These are phyloP conservation scores for Leuciscus waleckii DNA, from an alignment of 2,797 vertebrate genomes.

Conservation along the genomic window DNA sequence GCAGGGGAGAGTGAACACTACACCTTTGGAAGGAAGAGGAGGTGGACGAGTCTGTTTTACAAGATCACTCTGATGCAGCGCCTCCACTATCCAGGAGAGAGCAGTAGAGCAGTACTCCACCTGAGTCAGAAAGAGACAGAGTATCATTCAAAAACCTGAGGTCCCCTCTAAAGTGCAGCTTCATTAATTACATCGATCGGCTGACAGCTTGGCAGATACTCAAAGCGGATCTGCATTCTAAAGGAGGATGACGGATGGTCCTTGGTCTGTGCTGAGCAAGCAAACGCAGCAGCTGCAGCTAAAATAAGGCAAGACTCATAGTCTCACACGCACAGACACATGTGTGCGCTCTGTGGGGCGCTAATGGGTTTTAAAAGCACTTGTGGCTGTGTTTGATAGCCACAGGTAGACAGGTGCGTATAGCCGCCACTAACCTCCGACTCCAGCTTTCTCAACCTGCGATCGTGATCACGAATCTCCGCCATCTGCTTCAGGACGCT, in stretches of 20 bases:
- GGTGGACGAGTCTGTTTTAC: conserved; percentile 67
- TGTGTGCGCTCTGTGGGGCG: neutral
- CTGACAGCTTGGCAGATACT: conserved; percentile 37
- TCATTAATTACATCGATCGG: conserved; percentile 13
- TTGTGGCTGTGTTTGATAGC: conserved; percentile 2
- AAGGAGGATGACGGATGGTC: conserved; percentile 49
- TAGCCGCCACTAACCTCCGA: conserved; percentile 74
- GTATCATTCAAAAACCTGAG: conserved; percentile 12
- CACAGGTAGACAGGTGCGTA: conserved; percentile 6
- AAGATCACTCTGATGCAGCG: conserved; percentile 78
- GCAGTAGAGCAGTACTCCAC: conserved; percentile 82
- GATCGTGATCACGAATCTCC: conserved; percentile 82
- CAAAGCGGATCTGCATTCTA: conserved; percentile 34
- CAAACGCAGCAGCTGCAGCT: conserved; percentile 68
- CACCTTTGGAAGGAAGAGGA: conserved; percentile 69
- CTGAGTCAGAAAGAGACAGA: conserved; percentile 65
- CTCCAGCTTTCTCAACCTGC: conserved; percentile 80
- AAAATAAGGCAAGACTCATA: conserved; percentile 56
- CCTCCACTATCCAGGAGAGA: conserved; percentile 83
- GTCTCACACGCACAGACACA: conserved; percentile 33
- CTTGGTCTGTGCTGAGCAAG: conserved; percentile 64
- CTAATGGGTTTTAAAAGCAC: neutral
- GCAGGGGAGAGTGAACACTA: conserved; percentile 6
- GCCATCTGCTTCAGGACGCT: conserved; percentile 81
- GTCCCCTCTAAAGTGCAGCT: neutral